Conservation (phyloP, 2,113 vertebrate genomes). For the Sceloporus tristichus region DNA sequence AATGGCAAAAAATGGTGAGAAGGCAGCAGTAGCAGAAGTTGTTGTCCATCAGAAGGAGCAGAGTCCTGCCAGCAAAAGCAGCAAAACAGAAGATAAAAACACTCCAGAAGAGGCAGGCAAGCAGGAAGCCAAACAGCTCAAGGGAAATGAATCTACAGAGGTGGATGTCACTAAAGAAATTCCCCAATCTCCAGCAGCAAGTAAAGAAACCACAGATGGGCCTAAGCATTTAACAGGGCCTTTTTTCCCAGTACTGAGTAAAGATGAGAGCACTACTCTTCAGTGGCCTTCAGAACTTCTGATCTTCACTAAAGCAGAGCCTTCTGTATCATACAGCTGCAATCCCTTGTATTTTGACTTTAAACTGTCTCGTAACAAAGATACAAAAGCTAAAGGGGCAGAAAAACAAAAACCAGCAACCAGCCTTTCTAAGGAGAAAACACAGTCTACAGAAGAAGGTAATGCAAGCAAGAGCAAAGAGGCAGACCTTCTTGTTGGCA, state of each 20-base stretch:
- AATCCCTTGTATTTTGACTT: constrained; percentile 99
- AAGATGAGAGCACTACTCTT: constrained; percentile 95
- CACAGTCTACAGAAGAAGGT: constrained; percentile 59
- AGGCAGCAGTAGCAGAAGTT: constrained; percentile 53
- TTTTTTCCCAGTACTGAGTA: constrained; percentile 95
- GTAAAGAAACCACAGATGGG: constrained; percentile 77
- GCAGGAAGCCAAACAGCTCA: constrained; percentile 62
- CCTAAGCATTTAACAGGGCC: constrained; percentile 90
- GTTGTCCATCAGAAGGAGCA: constrained; percentile 69
- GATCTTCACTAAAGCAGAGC: constrained; percentile 92
- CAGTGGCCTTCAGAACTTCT: constrained; percentile 98
- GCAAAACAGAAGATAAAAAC: constrained; percentile 70
- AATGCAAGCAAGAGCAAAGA: constrained; percentile 67
- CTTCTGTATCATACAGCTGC: constrained; percentile 95
- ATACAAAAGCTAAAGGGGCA: constrained; percentile 76
- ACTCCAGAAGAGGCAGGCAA: constrained; percentile 22
- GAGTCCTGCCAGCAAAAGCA: constrained; percentile 57
- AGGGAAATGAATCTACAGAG: constrained; percentile 33
- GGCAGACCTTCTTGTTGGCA: constrained; percentile 27
- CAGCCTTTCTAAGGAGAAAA: constrained; percentile 60
- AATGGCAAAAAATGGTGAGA: constrained; percentile 73
- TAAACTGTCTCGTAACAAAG: constrained; percentile 94
- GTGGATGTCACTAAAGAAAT: constrained; percentile 65
- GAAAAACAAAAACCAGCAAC: constrained; percentile 74
- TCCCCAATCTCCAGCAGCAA: constrained; percentile 55